Evolutionary conservation across 2,113 vertebrate genomes (phyloP).

Genomic region (Ailurus styani): DNA sequence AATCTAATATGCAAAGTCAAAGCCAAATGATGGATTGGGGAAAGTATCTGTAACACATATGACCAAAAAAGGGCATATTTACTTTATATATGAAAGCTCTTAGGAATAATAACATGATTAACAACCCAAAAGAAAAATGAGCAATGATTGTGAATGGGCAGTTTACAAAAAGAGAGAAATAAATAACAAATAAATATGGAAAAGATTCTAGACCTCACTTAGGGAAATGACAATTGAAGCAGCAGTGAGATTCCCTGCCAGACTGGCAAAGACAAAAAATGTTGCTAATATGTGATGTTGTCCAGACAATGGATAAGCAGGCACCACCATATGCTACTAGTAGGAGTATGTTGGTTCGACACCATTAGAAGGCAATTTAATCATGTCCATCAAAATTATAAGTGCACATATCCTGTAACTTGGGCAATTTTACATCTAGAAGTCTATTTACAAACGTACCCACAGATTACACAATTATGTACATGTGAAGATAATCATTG

Average conservation of each 20-base stretch:
- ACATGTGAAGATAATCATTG: not conserved
- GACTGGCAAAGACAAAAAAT: not conserved
- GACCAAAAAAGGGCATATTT: not conserved
- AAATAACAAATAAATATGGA: not conserved
- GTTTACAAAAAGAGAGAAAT: not conserved
- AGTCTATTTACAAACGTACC: not conserved
- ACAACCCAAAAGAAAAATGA: not conserved
- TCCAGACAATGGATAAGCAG: not conserved
- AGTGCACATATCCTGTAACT: not conserved
- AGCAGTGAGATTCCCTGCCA: not conserved
- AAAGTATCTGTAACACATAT: not conserved
- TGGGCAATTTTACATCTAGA: not conserved
- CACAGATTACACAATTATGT: not conserved
- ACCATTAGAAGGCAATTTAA: not conserved
- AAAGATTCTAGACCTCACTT: not conserved
- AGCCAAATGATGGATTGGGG: not conserved
- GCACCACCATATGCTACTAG: accelerated
- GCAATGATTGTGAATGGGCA: not conserved
- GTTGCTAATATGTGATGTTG: not conserved
- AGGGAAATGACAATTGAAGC: not conserved
- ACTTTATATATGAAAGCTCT: not conserved
- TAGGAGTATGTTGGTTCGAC: accelerated
- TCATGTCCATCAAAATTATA: not conserved
- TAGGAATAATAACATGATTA: constrained; percentile 12
- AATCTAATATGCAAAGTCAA: not conserved